Base-by-base conservation (phyloP, 2,888 invertebrate species). In the Dascillus cervinus region DNA sequence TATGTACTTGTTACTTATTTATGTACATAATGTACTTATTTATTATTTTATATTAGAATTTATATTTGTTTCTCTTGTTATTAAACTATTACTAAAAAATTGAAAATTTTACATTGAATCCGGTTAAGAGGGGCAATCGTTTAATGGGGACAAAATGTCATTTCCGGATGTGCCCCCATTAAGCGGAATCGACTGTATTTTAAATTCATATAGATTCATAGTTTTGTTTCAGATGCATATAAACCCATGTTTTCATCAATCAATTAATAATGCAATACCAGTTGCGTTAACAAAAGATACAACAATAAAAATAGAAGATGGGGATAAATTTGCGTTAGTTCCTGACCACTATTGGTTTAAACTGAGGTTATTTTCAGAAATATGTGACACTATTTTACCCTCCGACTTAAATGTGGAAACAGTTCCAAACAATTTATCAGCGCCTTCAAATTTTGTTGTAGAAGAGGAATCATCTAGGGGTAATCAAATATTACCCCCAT, bases 261-360 rank as follows among this genome's bases (percentile, higher is more conserved):
- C 43, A 55, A 56, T 39, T 55, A 57, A 37, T 49, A 53, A 30
- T 39, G 54, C 48, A 31, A 38, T 44, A 5, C 51, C 58, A 4
- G 50, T 62, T 32, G 51, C 70, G 28, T 44, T 73, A 15, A 53
- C 51, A 27, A 56, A 64, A 44, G 56, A 67, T 35, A 44, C 52
- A 11, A 46, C 53, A 2, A 42, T 61, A 8, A 36, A 46, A n/a
- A 50, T 74, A 10, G 46, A 32, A 2, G 60, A 65, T 44, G 71
- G 71, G 8, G 74, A 75, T 46, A 64, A 59, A 43, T 71, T 76
- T 53, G 70, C 72, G 8, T 59, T 76, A 3, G 46, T 72, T 13
- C 70, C 71, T 0, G 64, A 70, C 23, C 41, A 54, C 5, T 67
- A 58, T 44, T 73, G 73, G 71, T 74, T 64, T 51, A 65, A 65